Evolutionary conservation across 1,140 invertebrate genomes (phyloP), one percentile per base, ranked within the genome.

Genomic region (Diachasma alloeum): DNA sequence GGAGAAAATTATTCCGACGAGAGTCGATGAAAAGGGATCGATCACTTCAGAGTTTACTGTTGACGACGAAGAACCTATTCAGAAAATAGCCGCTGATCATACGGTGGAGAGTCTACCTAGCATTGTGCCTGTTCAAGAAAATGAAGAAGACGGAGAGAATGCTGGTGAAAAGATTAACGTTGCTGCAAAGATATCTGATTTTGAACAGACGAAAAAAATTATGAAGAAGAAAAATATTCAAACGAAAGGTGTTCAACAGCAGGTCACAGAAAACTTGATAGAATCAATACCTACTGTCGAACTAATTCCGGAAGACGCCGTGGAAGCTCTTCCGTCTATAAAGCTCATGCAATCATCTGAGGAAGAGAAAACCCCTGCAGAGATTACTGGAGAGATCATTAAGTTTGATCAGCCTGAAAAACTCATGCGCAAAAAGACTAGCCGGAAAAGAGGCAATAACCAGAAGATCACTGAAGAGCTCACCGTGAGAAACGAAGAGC

Each of bases 41-140:
- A 84, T 88, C 4, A 90, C 87, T 10, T 88, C 91, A 84, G 89
- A 90, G 72, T 86, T 88, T n/a, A 90, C 90, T 22, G 81, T 90
- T 63, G 86, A 91, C 83, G 89, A 90, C 82, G 88, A 90, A 74
- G 87, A 31, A 31, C 6, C 31, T 6, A 31, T 31, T 31, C 75
- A 73, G 15, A 13, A 42, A 6, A 13, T 22, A 15, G 36, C 82
- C 22, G 22, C 42, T 44, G 68, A 42, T 36, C 56, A 48, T 17
- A 69, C 75, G 0, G 31, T 31, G 31, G 31, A 31, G 31, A 6
- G n/a, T n/a, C n/a, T n/a, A n/a, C n/a, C n/a, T n/a, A n/a, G n/a
- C n/a, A n/a, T n/a, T n/a, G n/a, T n/a, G n/a, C n/a, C n/a, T n/a
- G 31, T 31, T 31, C 31, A 31, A 6, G 31, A 31, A 0, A 53